Base-by-base conservation (phyloP, 37 sponge, comb jelly and placozoan species). In the Cliona cf. orientalis region DNA sequence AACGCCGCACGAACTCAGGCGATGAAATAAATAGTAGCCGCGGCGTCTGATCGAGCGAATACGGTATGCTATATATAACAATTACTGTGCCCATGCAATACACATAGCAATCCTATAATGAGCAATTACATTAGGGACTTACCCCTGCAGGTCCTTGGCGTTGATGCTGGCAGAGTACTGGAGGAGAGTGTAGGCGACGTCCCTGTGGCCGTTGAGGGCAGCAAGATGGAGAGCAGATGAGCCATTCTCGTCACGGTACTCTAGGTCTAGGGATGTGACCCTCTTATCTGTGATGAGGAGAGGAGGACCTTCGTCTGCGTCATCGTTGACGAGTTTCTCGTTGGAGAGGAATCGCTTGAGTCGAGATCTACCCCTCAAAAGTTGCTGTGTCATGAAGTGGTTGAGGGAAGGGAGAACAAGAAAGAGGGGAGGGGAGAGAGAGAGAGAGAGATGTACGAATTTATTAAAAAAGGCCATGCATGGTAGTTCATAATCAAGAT, bases 141-240 rank as follows among this genome's bases (percentile, higher is more conserved):
- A 95, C 95, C 90, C 92, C 42, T 91, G 82, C 25, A 72, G 22
- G 59, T 95, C 91, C 25, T 33, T 63, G 17, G 75, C 65, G 26
- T 71, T 49, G 23, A 91, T 42, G 28, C 84, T 55, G 28, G 92
- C 92, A 0, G 95, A 95, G 57, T 85, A 91, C 57, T 68, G 74
- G 46, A 95, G 62, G 1, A 91, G 73, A 0, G 60, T 53, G 64
- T 75, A 67, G 28, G 81, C 91, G 28, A 89, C 79, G 12, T 91
- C 86, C 49, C 35, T 84, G 86, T 95, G 95, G 9, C 94, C 96
- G 65, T 92, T 86, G 32, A 95, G 80, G 4, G 85, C 72, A 9
- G 93, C 96, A 29, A 92, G 75, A 17, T 86, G 86, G n/a, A 95
- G 93, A 56, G 96, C 85, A 36, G 96, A 89, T 28, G 75, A 65